phyloP scores from a whole-genome alignment of 2,797 vertebrate genomes.

The Eutrigla gurnardus region DNA sequence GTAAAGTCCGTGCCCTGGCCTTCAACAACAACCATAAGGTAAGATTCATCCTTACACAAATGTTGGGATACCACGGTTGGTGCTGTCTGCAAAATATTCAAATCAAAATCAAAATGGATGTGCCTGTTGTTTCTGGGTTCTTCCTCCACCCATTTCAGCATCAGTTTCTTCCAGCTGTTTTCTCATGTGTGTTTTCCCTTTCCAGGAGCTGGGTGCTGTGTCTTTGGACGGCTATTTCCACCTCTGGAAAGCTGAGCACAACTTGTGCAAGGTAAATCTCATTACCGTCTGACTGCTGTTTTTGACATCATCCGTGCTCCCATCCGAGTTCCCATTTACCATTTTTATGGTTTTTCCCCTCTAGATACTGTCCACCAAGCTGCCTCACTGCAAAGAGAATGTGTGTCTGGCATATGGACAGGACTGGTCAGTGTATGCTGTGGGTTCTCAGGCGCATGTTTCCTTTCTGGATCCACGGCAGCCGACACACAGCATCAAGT shows the following conservation, averaged over 20 bases:
- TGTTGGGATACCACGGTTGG: background rate
- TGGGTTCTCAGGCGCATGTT: constrained; percentile 97
- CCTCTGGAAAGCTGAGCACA: constrained; percentile 97
- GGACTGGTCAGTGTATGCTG: constrained; percentile 98
- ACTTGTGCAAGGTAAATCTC: constrained; percentile 90
- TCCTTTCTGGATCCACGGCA: constrained; percentile 97
- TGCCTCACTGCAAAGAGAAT: constrained; percentile 98
- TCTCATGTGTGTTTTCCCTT: constrained; percentile 6
- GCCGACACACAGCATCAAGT: constrained; percentile 92
- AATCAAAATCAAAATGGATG: background rate
- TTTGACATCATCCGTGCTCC: background rate
- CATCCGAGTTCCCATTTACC: background rate
- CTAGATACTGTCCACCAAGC: constrained; percentile 95
- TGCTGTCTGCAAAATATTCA: background rate
- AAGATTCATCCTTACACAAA: constrained; percentile 22
- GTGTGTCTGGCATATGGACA: constrained; percentile 97
- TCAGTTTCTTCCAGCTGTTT: background rate
- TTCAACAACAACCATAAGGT: constrained; percentile 98
- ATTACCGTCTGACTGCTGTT: background rate
- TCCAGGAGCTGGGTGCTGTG: constrained; percentile 95
- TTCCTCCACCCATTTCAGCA: background rate
- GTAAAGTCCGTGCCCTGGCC: constrained; percentile 97
- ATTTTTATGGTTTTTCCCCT: constrained; percentile 27
- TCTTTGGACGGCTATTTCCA: constrained; percentile 98
- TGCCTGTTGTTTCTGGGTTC: background rate